Evolutionary conservation across 2,797 vertebrate species (phyloP).

Genomic region (Gallirallus australis): DNA sequence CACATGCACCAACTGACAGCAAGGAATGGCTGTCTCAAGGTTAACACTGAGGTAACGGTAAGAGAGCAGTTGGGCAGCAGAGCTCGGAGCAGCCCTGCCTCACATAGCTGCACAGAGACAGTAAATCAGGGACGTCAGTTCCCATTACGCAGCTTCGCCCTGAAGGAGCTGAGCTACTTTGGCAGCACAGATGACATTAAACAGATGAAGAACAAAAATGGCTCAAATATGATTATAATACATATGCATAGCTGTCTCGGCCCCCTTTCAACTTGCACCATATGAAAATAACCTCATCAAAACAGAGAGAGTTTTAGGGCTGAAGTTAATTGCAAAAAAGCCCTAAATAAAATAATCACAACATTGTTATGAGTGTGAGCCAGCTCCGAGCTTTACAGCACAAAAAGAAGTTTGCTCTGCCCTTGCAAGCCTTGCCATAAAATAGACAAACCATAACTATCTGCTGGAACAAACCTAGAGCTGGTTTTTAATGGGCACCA

Average conservation of each 20-base stretch:
- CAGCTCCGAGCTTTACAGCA: neutral
- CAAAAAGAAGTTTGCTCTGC: constrained; percentile 15
- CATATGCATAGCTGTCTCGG: neutral
- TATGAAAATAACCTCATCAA: constrained; percentile 64
- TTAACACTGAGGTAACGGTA: neutral
- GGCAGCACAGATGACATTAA: constrained; percentile 64
- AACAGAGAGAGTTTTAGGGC: constrained; percentile 43
- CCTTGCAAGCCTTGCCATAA: neutral
- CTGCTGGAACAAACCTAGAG: neutral
- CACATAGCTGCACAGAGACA: neutral
- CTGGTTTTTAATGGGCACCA: neutral
- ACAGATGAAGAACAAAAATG: constrained; percentile 66
- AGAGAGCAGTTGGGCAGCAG: neutral
- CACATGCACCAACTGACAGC: neutral
- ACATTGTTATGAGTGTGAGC: neutral
- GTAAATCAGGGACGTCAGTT: constrained; percentile 36
- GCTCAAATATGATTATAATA: constrained; percentile 45
- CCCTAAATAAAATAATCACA: constrained; percentile 13
- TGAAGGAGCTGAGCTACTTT: constrained; percentile 57
- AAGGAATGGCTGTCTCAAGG: neutral
- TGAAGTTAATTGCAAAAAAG: constrained; percentile 47
- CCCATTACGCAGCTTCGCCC: constrained; percentile 37
- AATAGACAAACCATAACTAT: neutral
- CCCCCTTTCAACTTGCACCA: constrained; percentile 24
- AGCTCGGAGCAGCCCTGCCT: neutral